These are phyloP conservation scores for Sebastes cheni DNA, from an alignment of 2,797 vertebrate species.

Conservation along the genomic window DNA sequence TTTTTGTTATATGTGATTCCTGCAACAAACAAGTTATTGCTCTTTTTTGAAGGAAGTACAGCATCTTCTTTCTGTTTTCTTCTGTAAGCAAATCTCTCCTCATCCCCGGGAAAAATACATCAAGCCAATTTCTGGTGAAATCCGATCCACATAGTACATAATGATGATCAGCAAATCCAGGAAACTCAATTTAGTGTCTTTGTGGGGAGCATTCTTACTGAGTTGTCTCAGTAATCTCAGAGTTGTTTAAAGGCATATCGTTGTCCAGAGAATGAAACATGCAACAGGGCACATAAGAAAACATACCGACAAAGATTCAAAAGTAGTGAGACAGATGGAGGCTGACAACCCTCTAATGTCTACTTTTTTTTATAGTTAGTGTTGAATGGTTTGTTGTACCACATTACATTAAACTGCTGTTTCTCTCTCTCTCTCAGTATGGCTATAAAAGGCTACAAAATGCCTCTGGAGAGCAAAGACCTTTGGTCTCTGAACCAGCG, in stretches of 20 bases:
- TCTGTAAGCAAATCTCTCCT: slow-evolving; percentile 4
- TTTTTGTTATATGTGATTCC: neutral
- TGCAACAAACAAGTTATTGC: neutral
- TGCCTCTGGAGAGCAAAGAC: slow-evolving; percentile 90
- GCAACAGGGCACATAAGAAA: neutral
- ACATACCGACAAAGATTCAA: neutral
- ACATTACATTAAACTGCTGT: neutral
- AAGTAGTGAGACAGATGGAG: neutral
- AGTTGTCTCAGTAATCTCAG: neutral
- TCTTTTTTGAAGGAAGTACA: neutral
- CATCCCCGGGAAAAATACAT: slow-evolving; percentile 13
- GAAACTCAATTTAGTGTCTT: slow-evolving; percentile 43
- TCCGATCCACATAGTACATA: slow-evolving; percentile 26
- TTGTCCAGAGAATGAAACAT: slow-evolving; percentile 1
- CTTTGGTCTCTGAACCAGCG: slow-evolving; percentile 91
- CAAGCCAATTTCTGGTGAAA: slow-evolving; percentile 38
- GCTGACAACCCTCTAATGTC: neutral
- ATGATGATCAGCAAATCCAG: slow-evolving; percentile 46
- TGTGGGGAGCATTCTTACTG: neutral
- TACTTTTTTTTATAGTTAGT: neutral
- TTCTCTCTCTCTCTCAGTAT: slow-evolving; percentile 77
- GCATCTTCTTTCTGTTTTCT: neutral
- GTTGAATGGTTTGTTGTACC: neutral
- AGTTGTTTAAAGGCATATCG: neutral
- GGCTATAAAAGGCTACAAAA: slow-evolving; percentile 91